Base-by-base conservation (phyloP, 2,113 vertebrate genomes). In the Patagioenas fasciata region DNA sequence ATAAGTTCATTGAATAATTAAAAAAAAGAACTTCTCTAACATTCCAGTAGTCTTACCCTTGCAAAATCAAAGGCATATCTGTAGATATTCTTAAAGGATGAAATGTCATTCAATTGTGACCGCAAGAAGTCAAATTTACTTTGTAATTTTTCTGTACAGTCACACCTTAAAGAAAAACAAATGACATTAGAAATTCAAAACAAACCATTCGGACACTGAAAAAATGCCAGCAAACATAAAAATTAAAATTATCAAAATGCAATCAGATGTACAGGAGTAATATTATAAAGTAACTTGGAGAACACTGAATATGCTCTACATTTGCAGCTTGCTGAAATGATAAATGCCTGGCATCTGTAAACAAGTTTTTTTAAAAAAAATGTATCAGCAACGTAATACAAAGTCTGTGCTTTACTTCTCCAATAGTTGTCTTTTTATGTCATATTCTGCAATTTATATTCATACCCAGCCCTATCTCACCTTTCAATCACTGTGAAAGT, bases 31-130 rank as follows among this genome's bases (percentile, higher is more conserved):
- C 34, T 69, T 61, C n/a, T 58, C 24, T 69, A 90, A 60, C 10
- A n/a, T 38, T 87, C 13, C 36, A 78, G 36, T 36, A n/a, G 4
- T 97, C 99, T 98, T 97, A 99, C 99, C 98, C 99, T 98, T 97
- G 99, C 98, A 96, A 99, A 99, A 98, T 99, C 99, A 95, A 99
- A 99, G 97, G 99, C 99, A 13, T 99, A 99, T 99, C 99, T 99
- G 98, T 99, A 99, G 97, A 99, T 99, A 97, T 98, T 99, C 98
- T 99, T 99, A 98, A 99, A 99, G 38, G 98, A 96, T n/a, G 97
- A 98, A 84, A 98, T 97, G 94, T 99, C 99, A 82, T 99, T 99
- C 97, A 99, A 97, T 66, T 99, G 98, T 91, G 98, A 98, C 79
- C 98, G 98, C 94, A 99, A 97, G 97, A 99, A 99, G 91, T 99